These are phyloP conservation scores for Drosophila subsilvestris DNA, from an alignment of 2,888 invertebrate species.

Conservation along the genomic window DNA sequence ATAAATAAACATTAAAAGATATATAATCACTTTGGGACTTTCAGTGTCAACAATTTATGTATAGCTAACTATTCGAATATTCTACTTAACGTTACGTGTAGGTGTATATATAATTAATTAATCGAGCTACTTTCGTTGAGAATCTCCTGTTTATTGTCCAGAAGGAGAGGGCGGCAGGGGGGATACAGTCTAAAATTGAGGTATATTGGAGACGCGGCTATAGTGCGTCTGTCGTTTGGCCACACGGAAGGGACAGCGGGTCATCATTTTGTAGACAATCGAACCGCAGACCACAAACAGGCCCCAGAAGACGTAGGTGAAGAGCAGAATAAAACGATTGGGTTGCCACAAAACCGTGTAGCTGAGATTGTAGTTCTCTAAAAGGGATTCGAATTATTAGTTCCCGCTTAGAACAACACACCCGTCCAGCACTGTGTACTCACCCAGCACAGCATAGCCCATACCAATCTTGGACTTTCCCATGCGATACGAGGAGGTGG, in stretches of 20 bases:
- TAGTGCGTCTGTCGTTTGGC: slow-evolving; percentile 79
- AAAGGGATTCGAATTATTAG: slow-evolving; percentile 9
- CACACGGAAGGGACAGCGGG: slow-evolving; percentile 82
- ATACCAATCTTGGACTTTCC: slow-evolving; percentile 94
- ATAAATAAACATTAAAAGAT: neutral
- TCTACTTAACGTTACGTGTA: slow-evolving; percentile 7
- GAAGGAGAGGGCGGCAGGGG: slow-evolving; percentile 7
- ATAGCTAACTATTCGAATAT: slow-evolving; percentile 5
- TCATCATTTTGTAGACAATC: slow-evolving; percentile 82
- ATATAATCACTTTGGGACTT: neutral
- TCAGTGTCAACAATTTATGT: slow-evolving; percentile 9
- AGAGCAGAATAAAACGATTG: slow-evolving; percentile 80
- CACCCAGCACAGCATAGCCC: slow-evolving; percentile 92
- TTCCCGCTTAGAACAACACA: too few relatives aligned
- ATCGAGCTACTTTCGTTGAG: slow-evolving; percentile 28
- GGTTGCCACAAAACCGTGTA: slow-evolving; percentile 83
- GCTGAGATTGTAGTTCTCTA: slow-evolving; percentile 80
- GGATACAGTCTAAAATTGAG: slow-evolving; percentile 81
- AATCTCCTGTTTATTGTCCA: slow-evolving; percentile 37
- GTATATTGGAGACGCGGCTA: slow-evolving; percentile 77
- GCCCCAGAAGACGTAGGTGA: slow-evolving; percentile 80
- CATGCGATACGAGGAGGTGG: slow-evolving; percentile 98
- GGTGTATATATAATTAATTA: slow-evolving; percentile 12
- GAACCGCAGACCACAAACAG: slow-evolving; percentile 76
- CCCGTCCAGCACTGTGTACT: slow-evolving; percentile 39